These are phyloP conservation scores for Sebastolobus alascanus DNA, from an alignment of 2,797 vertebrate genomes.

Conservation along the genomic window DNA sequence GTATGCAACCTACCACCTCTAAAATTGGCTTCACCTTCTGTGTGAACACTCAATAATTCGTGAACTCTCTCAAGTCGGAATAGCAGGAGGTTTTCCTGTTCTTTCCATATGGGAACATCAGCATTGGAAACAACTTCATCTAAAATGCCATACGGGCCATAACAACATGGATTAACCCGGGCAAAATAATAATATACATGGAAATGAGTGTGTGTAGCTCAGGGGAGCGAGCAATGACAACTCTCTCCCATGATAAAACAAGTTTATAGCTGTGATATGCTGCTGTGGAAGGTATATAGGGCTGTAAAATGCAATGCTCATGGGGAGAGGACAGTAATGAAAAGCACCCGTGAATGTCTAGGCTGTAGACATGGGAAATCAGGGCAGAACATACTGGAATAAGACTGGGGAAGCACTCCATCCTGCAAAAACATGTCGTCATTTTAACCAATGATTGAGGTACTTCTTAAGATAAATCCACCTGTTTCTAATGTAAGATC, in stretches of 20 bases:
- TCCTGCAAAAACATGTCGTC: not conserved
- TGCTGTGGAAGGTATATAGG: conserved; percentile 14
- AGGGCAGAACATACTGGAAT: not conserved
- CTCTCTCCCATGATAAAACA: conserved; percentile 25
- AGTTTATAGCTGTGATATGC: conserved; percentile 36
- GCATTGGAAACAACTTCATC: not conserved
- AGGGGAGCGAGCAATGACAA: conserved; percentile 3
- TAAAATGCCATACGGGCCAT: conserved; percentile 9
- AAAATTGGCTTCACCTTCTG: not conserved
- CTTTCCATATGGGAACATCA: not conserved
- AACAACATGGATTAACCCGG: not conserved
- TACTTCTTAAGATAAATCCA: not conserved
- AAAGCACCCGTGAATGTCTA: not conserved
- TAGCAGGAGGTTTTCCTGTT: not conserved
- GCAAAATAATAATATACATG: conserved; percentile 9
- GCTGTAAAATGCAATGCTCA: conserved; percentile 34
- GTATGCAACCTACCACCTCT: not conserved
- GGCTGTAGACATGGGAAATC: not conserved
- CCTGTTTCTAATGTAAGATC: not conserved
- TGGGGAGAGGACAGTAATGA: conserved; percentile 19
- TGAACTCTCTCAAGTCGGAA: not conserved
- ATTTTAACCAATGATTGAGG: not conserved
- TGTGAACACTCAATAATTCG: not conserved
- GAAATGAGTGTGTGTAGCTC: not conserved
- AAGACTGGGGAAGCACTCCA: not conserved